Base-by-base conservation (phyloP, 2,113 vertebrate species). In the Carettochelys insculpta region DNA sequence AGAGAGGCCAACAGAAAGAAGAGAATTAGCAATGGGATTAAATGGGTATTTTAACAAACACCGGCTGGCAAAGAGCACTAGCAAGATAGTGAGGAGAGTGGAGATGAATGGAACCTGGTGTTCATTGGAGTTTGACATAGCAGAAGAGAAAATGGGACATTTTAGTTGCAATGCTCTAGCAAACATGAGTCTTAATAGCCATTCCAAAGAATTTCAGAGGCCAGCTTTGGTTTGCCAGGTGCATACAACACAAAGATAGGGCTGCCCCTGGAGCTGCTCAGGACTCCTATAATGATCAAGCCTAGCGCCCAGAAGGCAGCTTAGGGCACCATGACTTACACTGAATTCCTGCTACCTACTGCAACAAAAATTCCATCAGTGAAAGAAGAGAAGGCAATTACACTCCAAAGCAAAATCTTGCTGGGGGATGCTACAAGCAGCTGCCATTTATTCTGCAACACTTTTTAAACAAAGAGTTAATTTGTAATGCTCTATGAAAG, bases 391-490 rank as follows among this genome's bases (percentile, higher is more conserved):
- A 90, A 86, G 20, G 45, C 11, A 92, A 77, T 16, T 79, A 89
- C 90, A 31, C 56, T 45, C 25, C 77, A 71, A 89, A 94, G 88
- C 41, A 84, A 65, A 93, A 82, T 77, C 27, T 89, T 94, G 91
- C 45, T 86, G 51, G 41, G 45, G 86, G 22, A 65, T 91, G 25
- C 5, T 80, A 54, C 61, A 90, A 85, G 91, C n/a, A 95, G 86
- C 56, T 92, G 78, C 45, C 90, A 95, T 85, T 91, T 95, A 92
- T 92, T 95, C 87, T 80, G 47, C 45, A 95, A 86, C 75, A 89
- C n/a, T 88, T 95, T 95, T 95, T 95, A 96, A 96, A 94, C 52
- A 77, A 47, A 85, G 41, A 91, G 92, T 90, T 92, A 92, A 96
- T 96, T 87, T 90, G 41, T 86, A 94, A 95, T 89, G 71, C 58